Evolutionary conservation across 2,888 invertebrate genomes (phyloP), one percentile per base, ranked within the genome.

Genomic region (Tetranychus truncatus): DNA sequence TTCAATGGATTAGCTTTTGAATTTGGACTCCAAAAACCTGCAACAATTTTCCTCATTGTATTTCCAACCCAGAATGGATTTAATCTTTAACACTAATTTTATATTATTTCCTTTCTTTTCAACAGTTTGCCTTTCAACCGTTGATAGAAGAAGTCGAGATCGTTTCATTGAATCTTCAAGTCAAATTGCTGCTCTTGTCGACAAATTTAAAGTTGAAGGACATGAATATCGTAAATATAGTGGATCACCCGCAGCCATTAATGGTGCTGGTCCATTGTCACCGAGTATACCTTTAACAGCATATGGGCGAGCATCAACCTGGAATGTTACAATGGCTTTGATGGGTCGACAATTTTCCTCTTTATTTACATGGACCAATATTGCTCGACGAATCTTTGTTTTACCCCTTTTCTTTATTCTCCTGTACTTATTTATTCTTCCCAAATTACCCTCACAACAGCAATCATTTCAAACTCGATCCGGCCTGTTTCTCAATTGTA

Each of bases 81-180:
- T 21, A n/a, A 20, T 20, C 71, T 71, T 24, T 5, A 20, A 45
- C 1, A 44, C 24, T 73, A 15, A n/a, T 73, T 20, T 45, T n/a
- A 6, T 46, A 3, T 20, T 6, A 21, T 24, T 34, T 11, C 6
- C 34, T 74, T 6, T 66, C n/a, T 24, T 65, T 66, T 3, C 15
- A 83, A 72, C 81, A 90, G 90, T 91, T 74, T 89, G 90, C 79
- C 82, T 91, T 72, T 88, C 89, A 2, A 90, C 90, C 0, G 88
- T 90, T 7, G 90, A 90, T 81, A 85, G 89, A 18, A 85, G 90
- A 73, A 93, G 94, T 0, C 87, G 94, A 18, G 95, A 95, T 81
- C 87, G 94, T 44, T 95, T 96, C 81, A 85, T 92, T 71, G 93
- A 95, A 81, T 95, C 95, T 1, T 93, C 92, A 81, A 91, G 91